A percentile compares a stretch with the other conserved stretches of the same genome.
phyloP scores from a whole-genome alignment of 2,113 vertebrate genomes.

The Suncus etruscus region DNA sequence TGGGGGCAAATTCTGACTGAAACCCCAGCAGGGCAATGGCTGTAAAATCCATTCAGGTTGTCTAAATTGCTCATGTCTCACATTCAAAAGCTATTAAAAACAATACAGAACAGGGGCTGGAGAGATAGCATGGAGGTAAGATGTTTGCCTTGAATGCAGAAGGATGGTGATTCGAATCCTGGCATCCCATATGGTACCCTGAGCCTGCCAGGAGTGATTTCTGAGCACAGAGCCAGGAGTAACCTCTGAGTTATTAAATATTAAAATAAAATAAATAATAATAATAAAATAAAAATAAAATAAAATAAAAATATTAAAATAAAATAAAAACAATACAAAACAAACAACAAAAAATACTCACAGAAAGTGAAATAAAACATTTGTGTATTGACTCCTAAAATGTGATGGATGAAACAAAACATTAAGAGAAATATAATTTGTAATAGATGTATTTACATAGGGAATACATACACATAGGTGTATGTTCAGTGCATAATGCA shows the following conservation, averaged over 20 bases:
- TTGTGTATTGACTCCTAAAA: constrained; percentile 16
- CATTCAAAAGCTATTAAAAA: constrained; percentile 57
- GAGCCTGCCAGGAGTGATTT: no score
- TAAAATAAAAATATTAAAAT: no score
- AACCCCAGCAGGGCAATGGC: not conserved
- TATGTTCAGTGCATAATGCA: not conserved
- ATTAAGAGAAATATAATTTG: constrained; percentile 15
- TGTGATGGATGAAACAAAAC: constrained; percentile 19
- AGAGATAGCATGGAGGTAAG: no score
- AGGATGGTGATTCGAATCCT: no score
- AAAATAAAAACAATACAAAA: constrained; percentile 41
- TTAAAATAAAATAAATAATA: no score
- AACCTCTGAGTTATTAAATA: no score
- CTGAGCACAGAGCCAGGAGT: no score
- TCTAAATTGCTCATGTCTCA: constrained; percentile 6
- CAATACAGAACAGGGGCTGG: not conserved
- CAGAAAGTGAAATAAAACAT: constrained; percentile 19
- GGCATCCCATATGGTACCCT: no score
- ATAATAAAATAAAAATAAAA: no score
- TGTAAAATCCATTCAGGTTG: constrained; percentile 45
- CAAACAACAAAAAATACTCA: constrained; percentile 15
- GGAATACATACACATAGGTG: not conserved
- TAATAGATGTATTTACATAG: not conserved
- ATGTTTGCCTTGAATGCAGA: no score
- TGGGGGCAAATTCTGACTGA: no score